Evolutionary conservation across 2,113 vertebrate species (phyloP), one percentile per base, ranked within the genome.

Genomic region (Diadophis punctatus): DNA sequence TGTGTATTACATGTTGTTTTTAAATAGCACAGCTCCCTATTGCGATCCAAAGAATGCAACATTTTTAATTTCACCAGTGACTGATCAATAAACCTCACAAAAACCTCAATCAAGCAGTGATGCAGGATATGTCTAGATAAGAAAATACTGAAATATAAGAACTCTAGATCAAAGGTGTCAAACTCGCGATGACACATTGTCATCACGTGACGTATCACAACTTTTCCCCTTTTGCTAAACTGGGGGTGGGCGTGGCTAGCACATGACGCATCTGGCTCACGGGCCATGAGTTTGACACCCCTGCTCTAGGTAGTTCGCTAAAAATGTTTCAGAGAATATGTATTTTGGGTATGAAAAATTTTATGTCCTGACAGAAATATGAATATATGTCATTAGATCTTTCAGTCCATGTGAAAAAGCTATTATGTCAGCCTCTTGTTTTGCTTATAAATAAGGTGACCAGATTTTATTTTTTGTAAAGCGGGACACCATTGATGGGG

Each of bases 321-420:
- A n/a, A 85, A 85, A 95, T 55, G 39, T 46, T 89, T 93, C 56
- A 95, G 90, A 56, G 92, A 93, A 80, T 91, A 88, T 39, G 89
- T 89, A 86, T 94, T 3, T 46, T 87, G 63, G 56, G 23, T 39
- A 86, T 58, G 48, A 11, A 92, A 22, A 92, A 89, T 92, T 87
- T 55, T 6, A 86, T 94, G 63, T 58, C 39, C 34, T 91, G 89
- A 90, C 2, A 88, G 84, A 12, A 88, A 63, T 0, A 0, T 11
- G n/a, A 43, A 25, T 58, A 27, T 6, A 84, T 0, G 11, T 84
- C 27, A 63, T 90, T 0, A 1, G 39, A 88, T 63, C 30, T 88
- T 92, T 88, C 74, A 0, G 0, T 91, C 91, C 48, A 90, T 80
- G 2, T 80, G 18, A 43, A 80, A 80, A 39, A 80, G 18, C 34